Conservation (phyloP, 2,797 vertebrate genomes). For the Characodon lateralis region DNA sequence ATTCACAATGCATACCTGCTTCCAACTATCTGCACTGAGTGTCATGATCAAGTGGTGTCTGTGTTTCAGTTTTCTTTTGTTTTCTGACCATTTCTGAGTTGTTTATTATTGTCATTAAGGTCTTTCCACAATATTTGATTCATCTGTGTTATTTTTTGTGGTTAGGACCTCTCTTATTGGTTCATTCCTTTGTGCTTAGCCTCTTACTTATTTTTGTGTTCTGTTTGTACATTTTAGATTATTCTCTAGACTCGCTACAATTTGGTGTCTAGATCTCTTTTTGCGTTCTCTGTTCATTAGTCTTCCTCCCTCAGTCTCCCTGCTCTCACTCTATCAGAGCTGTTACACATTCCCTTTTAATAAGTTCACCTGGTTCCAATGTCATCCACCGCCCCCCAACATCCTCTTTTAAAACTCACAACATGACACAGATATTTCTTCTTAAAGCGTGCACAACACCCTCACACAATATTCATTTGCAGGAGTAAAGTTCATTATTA, state of each 20-base stretch:
- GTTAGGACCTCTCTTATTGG: background rate
- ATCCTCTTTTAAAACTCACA: background rate
- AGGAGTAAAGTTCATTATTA: conserved; percentile 3
- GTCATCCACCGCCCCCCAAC: no score
- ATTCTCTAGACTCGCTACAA: background rate
- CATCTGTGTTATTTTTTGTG: background rate
- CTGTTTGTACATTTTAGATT: background rate
- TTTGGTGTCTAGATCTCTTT: background rate
- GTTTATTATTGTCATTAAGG: background rate
- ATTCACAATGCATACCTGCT: conserved; percentile 32
- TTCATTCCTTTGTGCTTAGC: background rate
- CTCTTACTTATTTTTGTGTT: no score
- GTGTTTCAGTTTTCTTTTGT: background rate
- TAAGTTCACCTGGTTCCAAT: background rate
- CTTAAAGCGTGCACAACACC: conserved; percentile 21
- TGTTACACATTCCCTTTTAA: background rate
- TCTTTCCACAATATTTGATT: background rate
- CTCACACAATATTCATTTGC: conserved; percentile 40
- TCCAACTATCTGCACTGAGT: conserved; percentile 34
- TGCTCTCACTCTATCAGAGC: background rate
- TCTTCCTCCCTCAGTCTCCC: background rate
- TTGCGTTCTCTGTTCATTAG: background rate
- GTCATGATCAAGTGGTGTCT: background rate
- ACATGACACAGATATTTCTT: background rate
- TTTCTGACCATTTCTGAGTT: background rate